A percentile compares a stretch with the other conserved stretches of the same genome.
Conservation (phyloP, 2,797 vertebrate species). For the Peromyscus aztecus region DNA sequence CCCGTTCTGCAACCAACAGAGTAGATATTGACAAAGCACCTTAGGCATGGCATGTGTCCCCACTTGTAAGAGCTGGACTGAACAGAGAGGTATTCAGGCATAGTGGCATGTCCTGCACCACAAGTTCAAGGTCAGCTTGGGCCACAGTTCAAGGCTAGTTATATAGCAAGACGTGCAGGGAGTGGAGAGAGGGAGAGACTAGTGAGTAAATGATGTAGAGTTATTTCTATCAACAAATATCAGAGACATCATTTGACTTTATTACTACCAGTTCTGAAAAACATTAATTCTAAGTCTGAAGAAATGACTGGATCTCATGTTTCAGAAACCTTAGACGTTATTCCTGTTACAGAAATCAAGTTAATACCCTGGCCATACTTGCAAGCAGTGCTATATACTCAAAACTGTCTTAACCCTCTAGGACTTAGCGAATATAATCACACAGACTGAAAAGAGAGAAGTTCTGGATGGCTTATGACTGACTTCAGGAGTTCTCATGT, state of each 20-base stretch:
- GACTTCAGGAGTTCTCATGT: constrained; percentile 42
- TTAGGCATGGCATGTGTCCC: not conserved
- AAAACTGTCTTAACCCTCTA: not conserved
- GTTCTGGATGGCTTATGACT: constrained; percentile 7
- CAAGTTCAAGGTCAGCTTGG: not conserved
- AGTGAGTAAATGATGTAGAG: not conserved
- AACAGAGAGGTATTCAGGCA: not conserved
- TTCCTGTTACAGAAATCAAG: constrained; percentile 44
- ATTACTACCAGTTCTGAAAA: constrained; percentile 62
- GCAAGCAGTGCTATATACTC: not conserved
- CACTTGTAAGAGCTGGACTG: not conserved
- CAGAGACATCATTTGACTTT: constrained; percentile 11
- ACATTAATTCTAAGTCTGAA: constrained; percentile 62
- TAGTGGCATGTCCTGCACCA: not conserved
- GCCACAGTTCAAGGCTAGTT: not conserved
- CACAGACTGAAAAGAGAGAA: constrained; percentile 13
- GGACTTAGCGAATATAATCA: not conserved
- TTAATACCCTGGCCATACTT: not conserved
- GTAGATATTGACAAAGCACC: not conserved
- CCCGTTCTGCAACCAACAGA: constrained; percentile 6
- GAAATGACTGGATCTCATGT: constrained; percentile 28
- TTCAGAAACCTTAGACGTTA: constrained; percentile 37
- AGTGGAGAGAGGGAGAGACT: not conserved
- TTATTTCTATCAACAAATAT: constrained; percentile 48
- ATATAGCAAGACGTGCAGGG: too few relatives aligned